A percentile compares a stretch with the other conserved stretches of the same genome.
phyloP scores from a whole-genome alignment of 2,888 invertebrate genomes.

The Norana najaformis region DNA sequence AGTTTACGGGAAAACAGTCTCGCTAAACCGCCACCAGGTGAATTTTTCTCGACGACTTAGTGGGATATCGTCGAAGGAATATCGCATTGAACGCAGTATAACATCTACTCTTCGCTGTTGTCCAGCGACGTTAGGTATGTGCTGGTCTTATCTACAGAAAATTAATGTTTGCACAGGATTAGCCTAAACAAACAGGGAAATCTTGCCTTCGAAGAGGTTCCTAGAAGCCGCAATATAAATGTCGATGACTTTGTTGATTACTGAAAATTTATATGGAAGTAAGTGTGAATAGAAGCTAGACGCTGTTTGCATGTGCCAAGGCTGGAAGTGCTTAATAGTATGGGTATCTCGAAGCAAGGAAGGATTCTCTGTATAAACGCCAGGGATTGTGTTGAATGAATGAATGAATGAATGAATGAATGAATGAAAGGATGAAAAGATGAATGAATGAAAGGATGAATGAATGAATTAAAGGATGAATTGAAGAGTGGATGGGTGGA shows the following conservation, averaged over 20 bases:
- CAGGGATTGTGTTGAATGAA: no score
- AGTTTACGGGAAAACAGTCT: background rate
- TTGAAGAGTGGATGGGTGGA: no score
- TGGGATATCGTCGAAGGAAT: background rate
- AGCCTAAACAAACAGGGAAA: no score
- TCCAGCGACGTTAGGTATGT: background rate
- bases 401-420: background rate
- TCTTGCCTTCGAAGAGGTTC: no score
- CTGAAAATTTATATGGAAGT: background rate
- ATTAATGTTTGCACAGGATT: no score
- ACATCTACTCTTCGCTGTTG: background rate
- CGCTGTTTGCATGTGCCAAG: no score
- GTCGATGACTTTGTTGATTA: no score
- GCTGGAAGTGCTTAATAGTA: no score
- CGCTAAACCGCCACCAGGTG: background rate
- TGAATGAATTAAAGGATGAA: background rate
- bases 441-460: background rate
- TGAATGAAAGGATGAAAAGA: background rate
- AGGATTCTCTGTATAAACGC: background rate
- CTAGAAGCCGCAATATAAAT: no score
- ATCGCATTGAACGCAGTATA: background rate
- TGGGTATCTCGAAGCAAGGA: background rate
- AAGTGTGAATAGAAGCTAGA: background rate
- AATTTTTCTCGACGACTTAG: background rate
- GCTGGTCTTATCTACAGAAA: background rate